These are phyloP conservation scores for Bombus superbus DNA, from an alignment of 1,140 invertebrate species.

Conservation along the genomic window DNA sequence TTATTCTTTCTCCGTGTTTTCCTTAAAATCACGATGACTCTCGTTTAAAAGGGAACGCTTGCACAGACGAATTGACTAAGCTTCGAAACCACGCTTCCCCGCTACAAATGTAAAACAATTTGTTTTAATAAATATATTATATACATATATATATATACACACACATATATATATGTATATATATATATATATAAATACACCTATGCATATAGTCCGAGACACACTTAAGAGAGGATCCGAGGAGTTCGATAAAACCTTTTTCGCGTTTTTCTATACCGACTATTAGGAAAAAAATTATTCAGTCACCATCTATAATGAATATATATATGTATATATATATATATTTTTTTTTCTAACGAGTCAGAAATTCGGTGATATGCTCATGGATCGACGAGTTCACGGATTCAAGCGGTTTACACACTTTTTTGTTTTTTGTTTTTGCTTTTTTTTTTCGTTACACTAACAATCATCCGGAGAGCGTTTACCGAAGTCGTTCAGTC, in stretches of 20 bases:
- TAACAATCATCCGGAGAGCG: conserved; percentile 17
- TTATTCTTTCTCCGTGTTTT: neutral
- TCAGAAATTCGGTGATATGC: conserved; percentile 52
- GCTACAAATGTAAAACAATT: conserved; percentile 14
- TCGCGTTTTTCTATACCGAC: neutral
- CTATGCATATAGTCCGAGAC: conserved; percentile 1
- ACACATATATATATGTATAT: neutral
- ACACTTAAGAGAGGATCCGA: conserved; percentile 26
- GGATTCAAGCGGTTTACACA: conserved; percentile 23
- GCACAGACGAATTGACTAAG: conserved; percentile 28
- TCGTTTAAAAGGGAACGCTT: neutral
- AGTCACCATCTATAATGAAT: conserved; percentile 20
- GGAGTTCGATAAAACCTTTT: conserved; percentile 16
- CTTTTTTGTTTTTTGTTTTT: conserved; percentile 1
- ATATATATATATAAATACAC: neutral
- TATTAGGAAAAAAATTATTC: conserved; percentile 25
- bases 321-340: conserved; percentile 15
- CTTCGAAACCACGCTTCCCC: neutral
- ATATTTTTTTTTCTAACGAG: conserved; percentile 26
- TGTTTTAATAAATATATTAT: neutral
- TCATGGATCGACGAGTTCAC: conserved; percentile 33
- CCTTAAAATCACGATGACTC: conserved; percentile 26
- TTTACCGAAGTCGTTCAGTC: neutral
- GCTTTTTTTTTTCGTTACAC: neutral
- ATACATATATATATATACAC: neutral